phyloP scores from a whole-genome alignment of 2,888 invertebrate genomes.

The Nomada fabriciana region DNA sequence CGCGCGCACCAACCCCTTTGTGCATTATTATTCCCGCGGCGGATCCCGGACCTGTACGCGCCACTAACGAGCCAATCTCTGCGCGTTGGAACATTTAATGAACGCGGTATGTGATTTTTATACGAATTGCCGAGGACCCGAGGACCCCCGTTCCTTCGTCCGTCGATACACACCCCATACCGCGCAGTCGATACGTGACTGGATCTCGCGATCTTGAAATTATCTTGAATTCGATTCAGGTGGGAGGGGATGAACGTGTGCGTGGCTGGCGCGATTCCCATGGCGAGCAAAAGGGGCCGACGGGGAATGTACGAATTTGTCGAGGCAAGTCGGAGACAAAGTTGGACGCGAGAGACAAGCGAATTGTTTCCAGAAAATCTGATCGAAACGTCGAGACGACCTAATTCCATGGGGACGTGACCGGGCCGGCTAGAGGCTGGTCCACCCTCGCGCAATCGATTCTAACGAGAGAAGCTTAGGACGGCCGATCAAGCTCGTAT shows the following conservation, averaged over 20 bases:
- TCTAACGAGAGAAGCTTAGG: conserved; percentile 69
- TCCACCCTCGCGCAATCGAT: conserved; percentile 63
- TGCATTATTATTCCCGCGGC: conserved; percentile 44
- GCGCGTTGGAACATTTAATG: conserved; percentile 28
- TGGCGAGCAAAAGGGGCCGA: background rate
- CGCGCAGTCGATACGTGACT: no score
- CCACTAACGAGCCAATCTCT: conserved; percentile 47
- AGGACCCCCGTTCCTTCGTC: no score
- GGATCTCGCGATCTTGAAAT: no score
- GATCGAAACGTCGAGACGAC: conserved; percentile 58
- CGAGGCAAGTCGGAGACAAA: background rate
- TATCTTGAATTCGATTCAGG: no score
- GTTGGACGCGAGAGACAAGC: conserved; percentile 12
- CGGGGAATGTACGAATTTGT: conserved; percentile 21
- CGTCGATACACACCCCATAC: background rate
- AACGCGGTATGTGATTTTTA: conserved; percentile 9
- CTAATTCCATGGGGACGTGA: conserved; percentile 62
- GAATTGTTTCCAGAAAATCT: conserved; percentile 65
- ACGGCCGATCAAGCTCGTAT: conserved; percentile 64
- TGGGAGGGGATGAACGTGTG: no score
- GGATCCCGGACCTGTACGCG: conserved; percentile 11
- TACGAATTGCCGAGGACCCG: background rate
- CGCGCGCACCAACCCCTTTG: background rate
- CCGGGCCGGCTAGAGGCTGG: background rate
- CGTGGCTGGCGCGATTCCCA: no score